Evolutionary conservation across 1,140 invertebrate species (phyloP).

Genomic region (Cheumatopsyche charites): DNA sequence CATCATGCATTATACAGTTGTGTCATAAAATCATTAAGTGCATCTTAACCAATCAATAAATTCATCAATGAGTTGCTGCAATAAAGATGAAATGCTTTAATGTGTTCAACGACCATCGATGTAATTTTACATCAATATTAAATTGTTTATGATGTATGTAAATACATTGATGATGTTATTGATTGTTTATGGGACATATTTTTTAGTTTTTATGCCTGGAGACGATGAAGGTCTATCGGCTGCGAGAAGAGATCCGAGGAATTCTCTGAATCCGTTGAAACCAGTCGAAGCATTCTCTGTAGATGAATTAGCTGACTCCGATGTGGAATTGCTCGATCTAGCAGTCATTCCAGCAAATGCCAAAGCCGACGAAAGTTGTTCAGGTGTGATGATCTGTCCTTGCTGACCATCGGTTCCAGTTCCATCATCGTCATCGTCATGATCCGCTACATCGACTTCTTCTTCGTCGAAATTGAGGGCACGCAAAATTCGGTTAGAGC

Average conservation of each 20-base stretch:
- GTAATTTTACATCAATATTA: too few relatives aligned
- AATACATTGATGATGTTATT: too few relatives aligned
- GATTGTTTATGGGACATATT: too few relatives aligned
- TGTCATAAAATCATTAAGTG: too few relatives aligned
- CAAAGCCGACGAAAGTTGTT: conserved; percentile 44
- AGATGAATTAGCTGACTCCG: conserved; percentile 23
- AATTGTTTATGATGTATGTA: too few relatives aligned
- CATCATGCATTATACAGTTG: too few relatives aligned
- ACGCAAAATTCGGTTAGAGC: background rate
- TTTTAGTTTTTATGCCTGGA: conserved; percentile 34
- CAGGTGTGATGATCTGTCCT: conserved; percentile 35
- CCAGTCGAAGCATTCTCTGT: background rate
- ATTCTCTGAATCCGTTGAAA: conserved; percentile 33
- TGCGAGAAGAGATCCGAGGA: conserved; percentile 37
- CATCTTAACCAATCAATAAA: too few relatives aligned
- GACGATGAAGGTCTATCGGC: conserved; percentile 19
- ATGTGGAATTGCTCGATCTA: background rate
- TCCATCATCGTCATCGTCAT: conserved; percentile 33
- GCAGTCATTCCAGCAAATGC: conserved; percentile 37
- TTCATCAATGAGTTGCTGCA: too few relatives aligned
- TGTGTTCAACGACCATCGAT: too few relatives aligned
- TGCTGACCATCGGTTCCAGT: conserved; percentile 5
- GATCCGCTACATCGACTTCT: conserved; percentile 35
- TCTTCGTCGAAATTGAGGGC: conserved; percentile 38
- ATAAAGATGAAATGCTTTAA: too few relatives aligned